Evolutionary conservation across 2,797 vertebrate genomes (phyloP), one percentile per base, ranked within the genome.

Genomic region (Eupleurogrammus muticus): DNA sequence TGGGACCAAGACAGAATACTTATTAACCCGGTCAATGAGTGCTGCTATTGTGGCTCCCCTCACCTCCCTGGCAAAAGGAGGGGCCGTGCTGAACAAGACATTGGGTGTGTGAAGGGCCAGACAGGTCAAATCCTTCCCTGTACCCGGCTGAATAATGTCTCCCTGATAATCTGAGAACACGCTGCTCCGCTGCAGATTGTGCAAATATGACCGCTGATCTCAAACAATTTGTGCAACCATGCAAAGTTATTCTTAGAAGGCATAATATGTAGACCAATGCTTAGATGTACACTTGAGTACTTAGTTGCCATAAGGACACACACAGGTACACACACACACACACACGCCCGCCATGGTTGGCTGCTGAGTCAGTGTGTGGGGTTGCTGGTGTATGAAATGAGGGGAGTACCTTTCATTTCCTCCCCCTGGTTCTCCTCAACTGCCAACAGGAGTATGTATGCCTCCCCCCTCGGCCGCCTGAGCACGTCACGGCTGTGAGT

Each of bases 11-110:
- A 86, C 81, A 78, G 86, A 92, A 89, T 88, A 94, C 91, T 93
- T 91, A 94, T 93, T 94, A 94, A 95, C 91, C 88, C 62, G 72
- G 83, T 87, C 87, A 91, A 86, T 89, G 86, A 92, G 80, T 82
- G 83, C 73, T 64, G 77, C 81, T 88, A 89, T 92, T 92, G 90
- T 92, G 84, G 89, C 81, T 83, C 78, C 73, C 64, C 80, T 88
- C 85, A 85, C 83, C 82, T 89, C 81, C 77, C 81, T 44, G 54
- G 57, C 32, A 62, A n/a, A 28, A 87, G 86, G 81, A 87, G 75
- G 70, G 81, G 71, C 71, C 20, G 53, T 60, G 46, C 64, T 58
- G 79, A 90, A 88, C 84, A 88, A 88, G 84, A 88, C 70, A 38
- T 79, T 34, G 75, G 82, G 85, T 86, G 86, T 92, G 84, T 80